Evolutionary conservation across 2,888 invertebrate genomes (phyloP).

Genomic region (Erebia epiphron): DNA sequence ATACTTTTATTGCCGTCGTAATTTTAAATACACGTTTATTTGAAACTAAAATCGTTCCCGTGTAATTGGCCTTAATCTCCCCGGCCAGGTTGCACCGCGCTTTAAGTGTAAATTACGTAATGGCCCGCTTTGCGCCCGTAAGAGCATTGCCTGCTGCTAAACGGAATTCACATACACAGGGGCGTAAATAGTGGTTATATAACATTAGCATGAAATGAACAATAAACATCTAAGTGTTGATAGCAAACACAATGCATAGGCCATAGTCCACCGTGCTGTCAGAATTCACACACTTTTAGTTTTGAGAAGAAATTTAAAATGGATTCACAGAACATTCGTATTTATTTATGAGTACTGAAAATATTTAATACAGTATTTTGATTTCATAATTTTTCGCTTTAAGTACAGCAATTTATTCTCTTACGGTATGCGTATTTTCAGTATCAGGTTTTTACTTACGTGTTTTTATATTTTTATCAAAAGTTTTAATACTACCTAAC

Average conservation of each 20-base stretch:
- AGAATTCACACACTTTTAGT: no score
- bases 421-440: no score
- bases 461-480: not conserved
- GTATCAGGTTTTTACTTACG: not conserved
- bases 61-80: conserved; percentile 34
- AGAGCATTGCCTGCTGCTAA: conserved; percentile 21
- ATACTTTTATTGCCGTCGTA: not conserved
- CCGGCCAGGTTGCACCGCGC: not conserved
- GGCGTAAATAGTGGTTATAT: no score
- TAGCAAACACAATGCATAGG: no score
- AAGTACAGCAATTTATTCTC: not conserved
- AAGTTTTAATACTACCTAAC: not conserved
- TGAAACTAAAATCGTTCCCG: conserved; percentile 28
- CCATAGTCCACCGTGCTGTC: no score
- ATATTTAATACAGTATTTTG: not conserved
- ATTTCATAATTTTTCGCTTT: not conserved
- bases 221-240: no score
- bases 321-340: no score
- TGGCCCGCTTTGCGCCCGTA: conserved; percentile 8
- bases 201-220: no score
- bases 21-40: conserved; percentile 7
- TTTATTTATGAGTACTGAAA: no score
- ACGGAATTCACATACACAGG: not conserved
- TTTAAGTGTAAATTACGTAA: conserved; percentile 19
- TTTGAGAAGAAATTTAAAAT: no score